phyloP scores from a whole-genome alignment of 2,113 vertebrate species.

The Hypanus sabinus region DNA sequence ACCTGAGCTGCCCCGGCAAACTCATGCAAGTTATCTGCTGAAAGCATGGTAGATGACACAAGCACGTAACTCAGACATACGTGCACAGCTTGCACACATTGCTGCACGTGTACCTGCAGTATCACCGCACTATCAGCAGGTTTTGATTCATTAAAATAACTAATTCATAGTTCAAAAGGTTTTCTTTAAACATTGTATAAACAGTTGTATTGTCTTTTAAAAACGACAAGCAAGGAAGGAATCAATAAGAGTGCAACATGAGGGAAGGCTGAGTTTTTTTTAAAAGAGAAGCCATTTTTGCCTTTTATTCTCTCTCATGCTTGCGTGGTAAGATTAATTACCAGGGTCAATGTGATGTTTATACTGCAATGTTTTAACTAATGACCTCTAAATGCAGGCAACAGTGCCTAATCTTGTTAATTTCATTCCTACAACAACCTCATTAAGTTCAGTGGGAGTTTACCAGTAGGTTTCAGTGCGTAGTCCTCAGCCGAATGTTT shows the following conservation, averaged over 20 bases:
- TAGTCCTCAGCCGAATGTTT: background rate
- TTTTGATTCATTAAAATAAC: conserved; percentile 18
- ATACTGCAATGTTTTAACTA: conserved; percentile 99
- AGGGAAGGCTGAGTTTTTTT: background rate
- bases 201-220: background rate
- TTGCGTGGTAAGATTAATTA: conserved; percentile 95
- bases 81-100: no score
- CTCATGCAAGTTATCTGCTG: no score
- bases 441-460: conserved; percentile 51
- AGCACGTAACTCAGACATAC: no score
- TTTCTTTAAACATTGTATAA: background rate
- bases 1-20: no score
- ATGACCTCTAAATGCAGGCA: conserved; percentile 97
- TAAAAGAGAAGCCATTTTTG: conserved; percentile 40
- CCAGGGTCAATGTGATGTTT: conserved; percentile 98
- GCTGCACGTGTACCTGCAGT: background rate
- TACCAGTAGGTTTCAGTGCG: conserved; percentile 13
- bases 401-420: conserved; percentile 89
- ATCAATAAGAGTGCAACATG: conserved; percentile 17
- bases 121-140: background rate
- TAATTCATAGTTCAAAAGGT: conserved; percentile 3
- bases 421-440: conserved; percentile 82
- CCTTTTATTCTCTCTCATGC: conserved; percentile 57
- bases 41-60: no score
- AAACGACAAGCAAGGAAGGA: background rate